These are phyloP conservation scores for Elephas maximus DNA, from an alignment of 2,113 vertebrate genomes.

Conservation along the genomic window DNA sequence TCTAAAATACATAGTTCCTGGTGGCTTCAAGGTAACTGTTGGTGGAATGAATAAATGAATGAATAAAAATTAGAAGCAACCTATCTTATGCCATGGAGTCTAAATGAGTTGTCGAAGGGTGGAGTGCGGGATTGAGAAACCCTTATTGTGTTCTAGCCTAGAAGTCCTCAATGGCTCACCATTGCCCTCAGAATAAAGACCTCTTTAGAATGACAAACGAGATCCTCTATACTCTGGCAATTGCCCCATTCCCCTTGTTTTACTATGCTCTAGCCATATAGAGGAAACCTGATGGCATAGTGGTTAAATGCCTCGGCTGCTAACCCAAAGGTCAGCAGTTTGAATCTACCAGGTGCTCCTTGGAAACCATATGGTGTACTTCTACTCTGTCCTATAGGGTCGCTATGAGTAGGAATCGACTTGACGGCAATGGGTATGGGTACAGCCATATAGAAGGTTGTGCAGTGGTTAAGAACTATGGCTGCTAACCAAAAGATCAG, in stretches of 20 bases:
- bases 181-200: not conserved
- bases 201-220: not conserved
- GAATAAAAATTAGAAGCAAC: not conserved
- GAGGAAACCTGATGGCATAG: too few species aligned
- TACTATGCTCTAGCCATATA: not conserved
- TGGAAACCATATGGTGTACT: too few species aligned
- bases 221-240: not conserved
- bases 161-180: not conserved
- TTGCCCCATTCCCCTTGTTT: not conserved
- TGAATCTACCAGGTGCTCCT: too few species aligned
- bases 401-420: too few species aligned
- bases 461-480: too few species aligned
- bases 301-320: too few species aligned
- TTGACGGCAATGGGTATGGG: too few species aligned
- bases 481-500: too few species aligned
- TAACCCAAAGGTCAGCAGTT: too few species aligned
- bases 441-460: too few species aligned
- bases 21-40: not conserved
- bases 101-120: not conserved
- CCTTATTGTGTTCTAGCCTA: not conserved
- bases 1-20: not conserved
- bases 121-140: not conserved
- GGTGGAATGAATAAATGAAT: not conserved
- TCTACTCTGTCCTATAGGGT: too few species aligned
- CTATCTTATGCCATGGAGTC: not conserved